phyloP scores from a whole-genome alignment of 1,140 invertebrate species.

The Drosophila carrolli region DNA sequence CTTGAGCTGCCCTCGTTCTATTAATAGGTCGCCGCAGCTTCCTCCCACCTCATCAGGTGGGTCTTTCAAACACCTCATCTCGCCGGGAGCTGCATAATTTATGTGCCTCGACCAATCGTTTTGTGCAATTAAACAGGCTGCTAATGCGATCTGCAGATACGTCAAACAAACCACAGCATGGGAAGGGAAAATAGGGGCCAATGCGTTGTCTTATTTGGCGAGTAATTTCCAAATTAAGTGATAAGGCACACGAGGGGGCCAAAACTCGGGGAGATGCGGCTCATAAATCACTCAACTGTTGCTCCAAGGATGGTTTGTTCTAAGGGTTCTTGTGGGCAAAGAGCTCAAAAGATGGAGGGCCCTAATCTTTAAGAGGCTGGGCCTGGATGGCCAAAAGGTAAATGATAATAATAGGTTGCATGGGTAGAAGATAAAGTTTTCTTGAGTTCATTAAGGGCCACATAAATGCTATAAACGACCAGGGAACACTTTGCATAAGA shows the following conservation, averaged over 20 bases:
- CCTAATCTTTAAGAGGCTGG: conserved; percentile 10
- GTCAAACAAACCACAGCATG: conserved; percentile 1
- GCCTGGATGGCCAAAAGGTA: conserved; percentile 4
- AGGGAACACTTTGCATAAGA: too few relatives aligned
- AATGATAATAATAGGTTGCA: conserved; percentile 17
- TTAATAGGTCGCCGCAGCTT: conserved; percentile 25
- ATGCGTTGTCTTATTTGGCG: conserved; percentile 27
- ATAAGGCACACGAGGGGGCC: conserved; percentile 36
- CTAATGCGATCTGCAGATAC: conserved; percentile 49
- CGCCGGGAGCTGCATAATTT: conserved; percentile 13
- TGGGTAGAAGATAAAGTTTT: not conserved
- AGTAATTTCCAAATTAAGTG: conserved; percentile 54
- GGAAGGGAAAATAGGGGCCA: conserved; percentile 7
- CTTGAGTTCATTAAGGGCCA: not conserved
- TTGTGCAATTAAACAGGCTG: conserved; percentile 50
- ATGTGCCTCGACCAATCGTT: conserved; percentile 29
- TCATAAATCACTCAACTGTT: conserved; percentile 59
- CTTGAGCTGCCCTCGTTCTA: conserved; percentile 63
- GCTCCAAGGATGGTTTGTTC: conserved; percentile 16
- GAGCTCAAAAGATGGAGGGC: not conserved
- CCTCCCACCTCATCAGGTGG: conserved; percentile 1
- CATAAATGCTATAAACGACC: too few relatives aligned
- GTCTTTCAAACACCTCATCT: conserved; percentile 14
- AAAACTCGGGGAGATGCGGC: conserved; percentile 2
- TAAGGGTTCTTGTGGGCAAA: not conserved